These are phyloP conservation scores for Drosophila anceps DNA, from an alignment of 2,888 invertebrate species.

Conservation along the genomic window DNA sequence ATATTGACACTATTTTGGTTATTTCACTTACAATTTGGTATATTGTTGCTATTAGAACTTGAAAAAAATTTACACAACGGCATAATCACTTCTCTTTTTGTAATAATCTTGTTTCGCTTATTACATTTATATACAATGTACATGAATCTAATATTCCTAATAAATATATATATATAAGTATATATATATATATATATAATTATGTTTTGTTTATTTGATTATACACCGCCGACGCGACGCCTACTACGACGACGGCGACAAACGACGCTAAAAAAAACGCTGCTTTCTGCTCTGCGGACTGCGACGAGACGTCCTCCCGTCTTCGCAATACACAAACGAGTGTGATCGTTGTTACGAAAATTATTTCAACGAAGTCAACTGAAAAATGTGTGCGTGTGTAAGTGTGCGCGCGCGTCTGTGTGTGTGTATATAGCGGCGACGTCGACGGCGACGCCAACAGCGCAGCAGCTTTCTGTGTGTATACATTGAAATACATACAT, in stretches of 20 bases:
- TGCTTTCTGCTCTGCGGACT: conserved; percentile 58
- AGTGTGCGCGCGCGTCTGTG: conserved; percentile 30
- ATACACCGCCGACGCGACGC: conserved; percentile 63
- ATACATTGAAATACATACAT: conserved; percentile 25
- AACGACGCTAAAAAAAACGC: conserved; percentile 57
- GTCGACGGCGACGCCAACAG: conserved; percentile 49
- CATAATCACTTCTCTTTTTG: conserved; percentile 22
- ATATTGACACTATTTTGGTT: conserved; percentile 11
- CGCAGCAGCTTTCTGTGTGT: conserved; percentile 68
- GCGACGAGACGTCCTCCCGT: conserved; percentile 79
- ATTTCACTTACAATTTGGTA: conserved; percentile 46
- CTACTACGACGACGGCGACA: conserved; percentile 57
- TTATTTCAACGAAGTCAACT: conserved; percentile 82
- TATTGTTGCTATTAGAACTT: conserved; percentile 39
- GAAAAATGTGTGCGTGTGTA: conserved; percentile 67
- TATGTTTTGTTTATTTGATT: conserved; percentile 39
- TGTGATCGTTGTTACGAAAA: conserved; percentile 85
- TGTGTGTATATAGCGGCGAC: conserved; percentile 45
- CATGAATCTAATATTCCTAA: conserved; percentile 13
- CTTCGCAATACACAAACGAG: conserved; percentile 85
- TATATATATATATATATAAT: conserved; percentile 10
- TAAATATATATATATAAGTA: too few species aligned
- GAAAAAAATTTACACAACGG: conserved; percentile 52
- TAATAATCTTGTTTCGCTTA: conserved; percentile 12
- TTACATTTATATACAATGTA: conserved; percentile 15